These are phyloP conservation scores for Sebastes aleutianus DNA, from an alignment of 2,797 vertebrate genomes.

Conservation along the genomic window DNA sequence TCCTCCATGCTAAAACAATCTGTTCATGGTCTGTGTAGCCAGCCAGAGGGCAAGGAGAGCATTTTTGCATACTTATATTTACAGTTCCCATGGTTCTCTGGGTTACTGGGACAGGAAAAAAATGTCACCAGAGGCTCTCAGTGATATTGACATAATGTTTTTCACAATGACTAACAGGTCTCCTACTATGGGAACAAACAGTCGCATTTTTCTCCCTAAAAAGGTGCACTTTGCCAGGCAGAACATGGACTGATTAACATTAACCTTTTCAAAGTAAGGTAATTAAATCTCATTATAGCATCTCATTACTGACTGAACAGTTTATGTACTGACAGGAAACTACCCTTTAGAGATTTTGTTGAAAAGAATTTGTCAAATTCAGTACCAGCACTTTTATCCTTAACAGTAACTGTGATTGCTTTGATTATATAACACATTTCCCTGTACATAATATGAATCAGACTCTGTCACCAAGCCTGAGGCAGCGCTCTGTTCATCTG, in stretches of 20 bases:
- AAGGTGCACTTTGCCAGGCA: neutral
- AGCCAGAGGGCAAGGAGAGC: constrained; percentile 54
- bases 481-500: constrained; percentile 35
- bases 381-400: constrained; percentile 12
- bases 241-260: neutral
- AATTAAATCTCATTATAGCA: neutral
- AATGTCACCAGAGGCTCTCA: constrained; percentile 51
- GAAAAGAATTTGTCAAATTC: constrained; percentile 23
- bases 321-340: neutral
- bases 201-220: constrained; percentile 6
- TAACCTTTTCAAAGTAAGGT: constrained; percentile 1
- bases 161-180: constrained; percentile 60
- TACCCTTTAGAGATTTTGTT: neutral
- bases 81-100: constrained; percentile 77
- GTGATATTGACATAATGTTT: constrained; percentile 66
- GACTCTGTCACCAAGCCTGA: constrained; percentile 33
- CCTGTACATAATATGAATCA: constrained; percentile 23
- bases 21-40: constrained; percentile 45
- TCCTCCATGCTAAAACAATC: constrained; percentile 64
- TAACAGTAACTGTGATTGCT: constrained; percentile 21
- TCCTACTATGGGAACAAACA: constrained; percentile 51
- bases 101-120: constrained; percentile 50
- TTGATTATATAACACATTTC: constrained; percentile 57
- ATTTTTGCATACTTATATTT: constrained; percentile 72
- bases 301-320: neutral